Evolutionary conservation across 2,113 vertebrate genomes (phyloP).

Genomic region (Barnardius zonarius): DNA sequence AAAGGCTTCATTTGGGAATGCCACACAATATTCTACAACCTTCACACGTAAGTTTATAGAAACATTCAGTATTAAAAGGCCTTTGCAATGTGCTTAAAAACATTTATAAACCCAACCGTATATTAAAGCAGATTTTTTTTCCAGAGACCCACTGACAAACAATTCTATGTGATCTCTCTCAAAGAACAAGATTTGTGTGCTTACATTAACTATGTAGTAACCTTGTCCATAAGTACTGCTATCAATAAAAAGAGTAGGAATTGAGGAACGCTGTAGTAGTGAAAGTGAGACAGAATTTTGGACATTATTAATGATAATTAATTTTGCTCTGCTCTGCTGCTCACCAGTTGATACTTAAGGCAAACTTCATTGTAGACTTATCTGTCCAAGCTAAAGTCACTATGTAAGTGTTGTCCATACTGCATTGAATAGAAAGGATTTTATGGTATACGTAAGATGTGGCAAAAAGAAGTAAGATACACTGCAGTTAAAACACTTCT

Average conservation of each 20-base stretch:
- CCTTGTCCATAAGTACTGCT: not conserved
- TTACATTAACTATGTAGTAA: not conserved
- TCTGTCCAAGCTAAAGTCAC: not conserved
- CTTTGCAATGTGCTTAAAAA: not conserved
- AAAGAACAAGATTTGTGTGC: not conserved
- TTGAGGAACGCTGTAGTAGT: not conserved
- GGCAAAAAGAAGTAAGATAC: not conserved
- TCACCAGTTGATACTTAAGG: conserved; percentile 1
- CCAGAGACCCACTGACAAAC: not conserved
- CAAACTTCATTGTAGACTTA: not conserved
- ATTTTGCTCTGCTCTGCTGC: not conserved
- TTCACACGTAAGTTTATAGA: not conserved
- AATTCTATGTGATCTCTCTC: not conserved
- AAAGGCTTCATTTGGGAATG: not conserved
- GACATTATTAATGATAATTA: not conserved
- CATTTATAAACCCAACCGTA: not conserved
- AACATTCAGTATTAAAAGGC: conserved; percentile 28
- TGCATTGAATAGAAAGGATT: not conserved
- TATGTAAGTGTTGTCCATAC: not conserved
- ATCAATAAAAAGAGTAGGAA: not conserved
- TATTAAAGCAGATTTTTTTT: not conserved
- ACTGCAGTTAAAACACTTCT: not conserved
- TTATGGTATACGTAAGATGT: not conserved
- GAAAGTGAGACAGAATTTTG: not conserved
- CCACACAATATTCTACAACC: not conserved